These are phyloP conservation scores for Corapipo altera DNA, from an alignment of 2,113 vertebrate genomes.

Conservation along the genomic window DNA sequence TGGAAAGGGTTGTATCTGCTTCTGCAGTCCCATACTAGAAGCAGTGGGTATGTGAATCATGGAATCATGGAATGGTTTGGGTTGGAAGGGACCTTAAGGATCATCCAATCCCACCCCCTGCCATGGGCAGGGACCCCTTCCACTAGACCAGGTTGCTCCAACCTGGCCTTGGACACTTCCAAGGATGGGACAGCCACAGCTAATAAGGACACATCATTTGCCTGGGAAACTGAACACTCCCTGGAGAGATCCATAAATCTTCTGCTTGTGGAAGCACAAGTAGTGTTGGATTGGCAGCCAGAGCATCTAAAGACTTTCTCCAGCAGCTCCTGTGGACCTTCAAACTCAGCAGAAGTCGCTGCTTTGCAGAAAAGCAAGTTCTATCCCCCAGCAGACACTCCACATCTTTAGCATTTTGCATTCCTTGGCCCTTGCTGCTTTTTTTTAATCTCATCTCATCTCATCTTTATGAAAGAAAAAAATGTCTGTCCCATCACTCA, in stretches of 20 bases:
- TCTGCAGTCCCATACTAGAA: background rate
- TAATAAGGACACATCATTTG: background rate
- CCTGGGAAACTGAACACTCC: background rate
- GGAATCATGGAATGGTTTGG: background rate
- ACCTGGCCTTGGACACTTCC: background rate
- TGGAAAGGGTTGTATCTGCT: background rate
- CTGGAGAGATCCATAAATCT: background rate
- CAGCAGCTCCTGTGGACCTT: background rate
- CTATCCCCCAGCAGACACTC: background rate
- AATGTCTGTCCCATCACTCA: background rate
- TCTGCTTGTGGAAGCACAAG: too few species aligned
- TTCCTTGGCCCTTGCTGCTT: background rate
- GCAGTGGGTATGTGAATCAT: background rate
- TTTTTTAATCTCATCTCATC: background rate
- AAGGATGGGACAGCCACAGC: background rate
- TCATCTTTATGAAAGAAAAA: background rate
- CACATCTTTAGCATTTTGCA: background rate
- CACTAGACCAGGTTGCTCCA: background rate
- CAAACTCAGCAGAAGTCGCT: background rate
- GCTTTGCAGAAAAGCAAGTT: background rate
- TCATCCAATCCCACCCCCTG: background rate
- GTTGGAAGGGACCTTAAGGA: background rate
- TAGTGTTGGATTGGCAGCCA: background rate
- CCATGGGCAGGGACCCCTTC: background rate
- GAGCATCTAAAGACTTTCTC: background rate